Conservation (phyloP, 2,113 vertebrate species). For the Ailuropoda melanoleuca region DNA sequence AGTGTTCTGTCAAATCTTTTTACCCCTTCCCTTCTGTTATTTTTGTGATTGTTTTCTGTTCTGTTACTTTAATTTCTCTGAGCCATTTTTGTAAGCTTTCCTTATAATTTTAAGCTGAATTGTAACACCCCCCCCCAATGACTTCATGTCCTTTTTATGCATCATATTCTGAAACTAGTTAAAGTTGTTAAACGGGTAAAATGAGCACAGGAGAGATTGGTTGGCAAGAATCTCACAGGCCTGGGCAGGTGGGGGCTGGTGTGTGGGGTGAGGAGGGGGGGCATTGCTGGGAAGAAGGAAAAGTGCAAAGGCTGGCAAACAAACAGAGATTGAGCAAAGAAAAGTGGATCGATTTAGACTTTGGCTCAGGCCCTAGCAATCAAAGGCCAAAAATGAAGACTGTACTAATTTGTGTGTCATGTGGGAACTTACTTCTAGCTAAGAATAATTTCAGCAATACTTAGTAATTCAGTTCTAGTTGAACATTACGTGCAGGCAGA, state of each 20-base stretch:
- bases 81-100: background rate
- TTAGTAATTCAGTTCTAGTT: background rate
- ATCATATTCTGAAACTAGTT: background rate
- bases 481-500: background rate
- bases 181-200: background rate
- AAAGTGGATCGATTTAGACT: background rate
- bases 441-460: background rate
- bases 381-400: background rate
- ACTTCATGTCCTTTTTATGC: background rate
- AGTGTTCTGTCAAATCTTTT: background rate
- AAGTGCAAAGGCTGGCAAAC: background rate
- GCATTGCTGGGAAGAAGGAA: background rate
- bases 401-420: background rate
- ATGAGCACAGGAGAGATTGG: background rate
- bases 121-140: background rate
- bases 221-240: background rate
- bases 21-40: background rate
- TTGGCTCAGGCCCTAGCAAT: background rate
- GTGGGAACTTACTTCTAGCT: background rate
- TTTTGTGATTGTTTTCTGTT: background rate
- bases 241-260: background rate
- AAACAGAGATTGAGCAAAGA: background rate
- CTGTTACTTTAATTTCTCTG: background rate
- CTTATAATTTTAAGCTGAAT: constrained; percentile 35
- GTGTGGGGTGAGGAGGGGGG: background rate